Base-by-base conservation (phyloP, 1,140 invertebrate genomes). In the Tachypleus tridentatus region DNA sequence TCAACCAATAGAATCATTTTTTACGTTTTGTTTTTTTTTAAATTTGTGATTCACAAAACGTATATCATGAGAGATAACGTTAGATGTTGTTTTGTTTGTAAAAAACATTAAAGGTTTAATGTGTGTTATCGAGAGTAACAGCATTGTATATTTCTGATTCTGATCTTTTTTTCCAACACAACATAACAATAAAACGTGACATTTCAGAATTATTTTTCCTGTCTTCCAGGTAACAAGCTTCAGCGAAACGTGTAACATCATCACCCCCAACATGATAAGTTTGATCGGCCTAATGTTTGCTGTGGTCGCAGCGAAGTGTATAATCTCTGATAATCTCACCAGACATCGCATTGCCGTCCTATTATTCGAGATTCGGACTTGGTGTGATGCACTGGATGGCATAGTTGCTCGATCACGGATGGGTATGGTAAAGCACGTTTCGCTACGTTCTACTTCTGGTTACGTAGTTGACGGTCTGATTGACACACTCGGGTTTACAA, bases 251-350 rank as follows among this genome's bases (percentile, higher is more conserved):
- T 83, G 10, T 73, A 87, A 74, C 67, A 86, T 84, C 74, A 81
- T 91, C 56, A 87, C 86, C 4, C 86, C 88, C 0, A 89, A 89
- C 75, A 81, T 84, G 74, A 88, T 91, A 67, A 89, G 86, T 57
- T 81, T 84, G 66, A 84, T 82, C 61, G 87, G 89, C 70, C 84
- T 90, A 0, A 76, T 87, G 3, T 78, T 89, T 3, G 87, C 88
- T 3, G 74, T 86, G 51, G 58, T 84, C 4, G 82, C 85, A 29
- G 86, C 82, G 4, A 86, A 86, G 71, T 80, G 86, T 48, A 76
- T 89, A 51, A 81, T 85, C 2, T 85, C 81, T 48, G 67, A 72
- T 57, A 60, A 57, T 7, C 74, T 89, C 48, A 79, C 81, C 4
- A 82, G 83, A 53, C 75, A 88, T 53, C 79, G 86, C 10, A 61